Conservation (phyloP, 35 echinoderm and acorn worm genomes). For the Apostichopus parvimensis region DNA sequence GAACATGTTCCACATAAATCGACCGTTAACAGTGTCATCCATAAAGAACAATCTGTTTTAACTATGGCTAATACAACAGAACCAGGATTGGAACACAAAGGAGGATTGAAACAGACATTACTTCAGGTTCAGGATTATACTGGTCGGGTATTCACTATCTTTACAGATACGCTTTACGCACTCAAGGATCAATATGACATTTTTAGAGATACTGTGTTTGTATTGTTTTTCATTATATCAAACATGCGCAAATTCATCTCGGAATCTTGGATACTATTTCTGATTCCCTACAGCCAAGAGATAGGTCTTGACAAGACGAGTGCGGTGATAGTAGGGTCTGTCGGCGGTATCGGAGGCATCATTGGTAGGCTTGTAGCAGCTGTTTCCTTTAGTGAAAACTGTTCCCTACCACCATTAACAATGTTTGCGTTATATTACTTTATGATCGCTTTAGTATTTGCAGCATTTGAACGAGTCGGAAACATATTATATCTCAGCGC, state of each 20-base stretch:
- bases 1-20: no score
- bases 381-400: neutral
- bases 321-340: neutral
- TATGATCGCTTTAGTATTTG: neutral
- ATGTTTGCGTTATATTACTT: neutral
- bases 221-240: neutral
- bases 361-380: slow-evolving; percentile 4
- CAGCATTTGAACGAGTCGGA: neutral
- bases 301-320: neutral
- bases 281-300: slow-evolving; percentile 2
- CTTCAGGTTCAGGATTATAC: no score
- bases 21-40: no score
- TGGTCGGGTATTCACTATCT: neutral
- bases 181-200: neutral
- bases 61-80: no score
- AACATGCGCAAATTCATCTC: neutral
- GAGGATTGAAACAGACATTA: no score
- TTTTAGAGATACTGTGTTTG: neutral
- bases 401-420: neutral
- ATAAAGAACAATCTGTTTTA: no score
- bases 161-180: neutral
- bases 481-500: neutral
- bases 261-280: neutral
- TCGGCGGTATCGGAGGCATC: neutral
- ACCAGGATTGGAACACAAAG: no score